phyloP scores from a whole-genome alignment of 53 echinoderm and acorn worm genomes.

The Hippasteria phrygiana region DNA sequence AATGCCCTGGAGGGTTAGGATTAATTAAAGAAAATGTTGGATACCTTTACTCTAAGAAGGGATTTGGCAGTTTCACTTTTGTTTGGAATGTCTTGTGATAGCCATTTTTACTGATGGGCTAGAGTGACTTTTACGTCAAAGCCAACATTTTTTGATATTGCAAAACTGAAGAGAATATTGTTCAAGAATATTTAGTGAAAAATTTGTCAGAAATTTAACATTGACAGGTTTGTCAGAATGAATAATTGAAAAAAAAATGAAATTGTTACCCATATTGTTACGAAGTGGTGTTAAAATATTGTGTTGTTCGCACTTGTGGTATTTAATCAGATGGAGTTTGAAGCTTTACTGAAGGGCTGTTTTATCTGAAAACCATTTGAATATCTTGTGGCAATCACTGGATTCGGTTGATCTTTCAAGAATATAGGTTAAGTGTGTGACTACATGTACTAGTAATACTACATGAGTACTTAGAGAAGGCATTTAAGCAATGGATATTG shows the following conservation, averaged over 20 bases:
- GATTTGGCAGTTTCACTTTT: no score
- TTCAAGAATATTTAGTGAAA: no score
- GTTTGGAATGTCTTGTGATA: no score
- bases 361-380: not conserved
- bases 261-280: not conserved
- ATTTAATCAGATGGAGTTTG: not conserved
- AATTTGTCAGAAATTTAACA: not conserved
- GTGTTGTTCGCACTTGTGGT: not conserved
- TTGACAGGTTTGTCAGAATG: not conserved
- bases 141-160: no score
- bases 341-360: not conserved
- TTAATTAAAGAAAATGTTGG: no score
- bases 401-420: not conserved
- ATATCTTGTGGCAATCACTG: not conserved
- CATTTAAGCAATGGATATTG: not conserved
- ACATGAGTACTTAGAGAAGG: not conserved
- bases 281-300: not conserved
- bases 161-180: no score
- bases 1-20: no score
- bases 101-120: no score
- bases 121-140: no score
- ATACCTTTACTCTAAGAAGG: no score
- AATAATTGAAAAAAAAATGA: not conserved
- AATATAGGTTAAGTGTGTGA: conserved; percentile 47
- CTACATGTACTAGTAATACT: conserved; percentile 19